These are phyloP conservation scores for Meloidogyne floridensis DNA, from an alignment of 1,140 invertebrate species.

Conservation along the genomic window DNA sequence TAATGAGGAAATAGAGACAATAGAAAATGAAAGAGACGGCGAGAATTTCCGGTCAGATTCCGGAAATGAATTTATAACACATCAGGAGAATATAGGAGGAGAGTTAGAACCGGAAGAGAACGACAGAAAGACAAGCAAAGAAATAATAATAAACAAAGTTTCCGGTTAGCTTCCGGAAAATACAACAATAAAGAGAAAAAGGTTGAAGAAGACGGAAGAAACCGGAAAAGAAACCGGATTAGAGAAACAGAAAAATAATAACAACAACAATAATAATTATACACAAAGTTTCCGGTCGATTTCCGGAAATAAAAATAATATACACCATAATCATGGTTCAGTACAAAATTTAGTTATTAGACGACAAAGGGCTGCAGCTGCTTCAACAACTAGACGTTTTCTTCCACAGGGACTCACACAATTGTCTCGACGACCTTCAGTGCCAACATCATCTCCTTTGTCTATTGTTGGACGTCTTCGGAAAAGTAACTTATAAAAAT, in stretches of 20 bases:
- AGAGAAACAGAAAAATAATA: background rate
- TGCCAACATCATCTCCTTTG: background rate
- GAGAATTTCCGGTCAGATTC: background rate
- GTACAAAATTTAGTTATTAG: constrained; percentile 15
- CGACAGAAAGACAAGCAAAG: too few species aligned
- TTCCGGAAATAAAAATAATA: background rate
- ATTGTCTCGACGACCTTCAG: background rate
- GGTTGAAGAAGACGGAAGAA: background rate
- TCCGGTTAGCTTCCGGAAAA: too few species aligned
- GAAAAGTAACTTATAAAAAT: constrained; percentile 13
- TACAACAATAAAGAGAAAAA: too few species aligned
- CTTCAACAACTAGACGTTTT: background rate
- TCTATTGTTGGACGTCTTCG: background rate
- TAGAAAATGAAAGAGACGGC: background rate
- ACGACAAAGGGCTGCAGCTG: constrained; percentile 2
- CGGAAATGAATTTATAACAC: background rate
- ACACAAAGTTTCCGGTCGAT: background rate
- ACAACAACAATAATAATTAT: background rate
- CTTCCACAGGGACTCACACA: background rate
- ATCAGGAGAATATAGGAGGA: background rate
- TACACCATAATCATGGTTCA: background rate
- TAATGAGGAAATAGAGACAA: background rate
- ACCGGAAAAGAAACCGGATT: background rate
- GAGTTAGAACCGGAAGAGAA: background rate
- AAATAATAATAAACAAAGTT: too few species aligned